Base-by-base conservation (phyloP, 1,140 invertebrate species). In the Apis dorsata region DNA sequence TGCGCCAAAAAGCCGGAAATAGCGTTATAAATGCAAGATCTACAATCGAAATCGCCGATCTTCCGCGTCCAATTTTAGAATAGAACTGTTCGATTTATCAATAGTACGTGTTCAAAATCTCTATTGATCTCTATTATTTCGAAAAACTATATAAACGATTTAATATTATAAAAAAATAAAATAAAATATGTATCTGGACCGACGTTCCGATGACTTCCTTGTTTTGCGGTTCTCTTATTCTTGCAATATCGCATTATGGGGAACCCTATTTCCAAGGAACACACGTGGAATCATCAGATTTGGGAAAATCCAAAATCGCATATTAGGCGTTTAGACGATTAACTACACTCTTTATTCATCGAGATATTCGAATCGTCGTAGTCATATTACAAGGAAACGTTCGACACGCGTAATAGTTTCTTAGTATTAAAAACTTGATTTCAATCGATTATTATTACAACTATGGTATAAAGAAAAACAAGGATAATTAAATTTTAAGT, bases 311-410 rank as follows among this genome's bases (percentile, higher is more conserved):
- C 73, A 9, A 9, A 11, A 2, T 17, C 21, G 17, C 13, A 1
- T 19, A 53, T n/a, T 21, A 19, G 11, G 8, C 0, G 0, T 24
- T 24, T 24, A 24, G 3, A 17, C n/a, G 34, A n/a, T 55, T 5
- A 24, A 5, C 19, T 1, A 17, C 8, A 12, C 2, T 8, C 1
- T 5, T 66, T 62, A 66, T 55, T 73, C 51, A 63, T 44, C 15
- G 13, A 17, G 49, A 65, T 8, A 0, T 44, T n/a, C 5, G 44
- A 21, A 53, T 7, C 1, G 44, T 0, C 19, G 62, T 13, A 44
- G 60, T 72, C 44, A 28, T 24, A 11, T 12, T 79, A n/a, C 53
- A 13, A 28, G 28, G 79, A 81, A 81, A 21, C 17, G 34, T 57
- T 57, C 55, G 55, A 28, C 1, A 34, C 24, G 19, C 63, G 66